phyloP scores from a whole-genome alignment of 2,797 vertebrate genomes.

The Salarias fasciatus region DNA sequence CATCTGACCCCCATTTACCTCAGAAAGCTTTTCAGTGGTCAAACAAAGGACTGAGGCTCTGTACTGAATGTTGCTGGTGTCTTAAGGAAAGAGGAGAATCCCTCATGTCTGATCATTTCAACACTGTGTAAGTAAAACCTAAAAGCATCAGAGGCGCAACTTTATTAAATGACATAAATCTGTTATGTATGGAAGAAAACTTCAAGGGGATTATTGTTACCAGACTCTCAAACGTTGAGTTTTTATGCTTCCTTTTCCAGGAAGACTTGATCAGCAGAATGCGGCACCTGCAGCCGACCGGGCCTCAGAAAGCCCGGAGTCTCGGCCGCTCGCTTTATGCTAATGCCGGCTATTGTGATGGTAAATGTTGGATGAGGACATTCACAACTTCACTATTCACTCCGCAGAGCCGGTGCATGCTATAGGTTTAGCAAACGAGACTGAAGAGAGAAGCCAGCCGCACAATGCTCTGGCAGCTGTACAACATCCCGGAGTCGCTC shows the following conservation, averaged over 20 bases:
- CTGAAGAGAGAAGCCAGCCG: conserved; percentile 27
- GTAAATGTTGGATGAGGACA: conserved; percentile 84
- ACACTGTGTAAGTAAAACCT: conserved; percentile 6
- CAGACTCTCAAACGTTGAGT: background rate
- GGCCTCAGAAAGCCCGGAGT: conserved; percentile 66
- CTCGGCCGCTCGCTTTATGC: conserved; percentile 82
- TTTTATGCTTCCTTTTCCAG: conserved; percentile 34
- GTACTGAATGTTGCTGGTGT: background rate
- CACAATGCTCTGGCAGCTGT: conserved; percentile 70
- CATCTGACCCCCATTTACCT: too few species aligned
- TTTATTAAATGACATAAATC: conserved; percentile 28
- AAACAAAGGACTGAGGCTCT: too few species aligned
- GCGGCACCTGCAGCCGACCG: conserved; percentile 47
- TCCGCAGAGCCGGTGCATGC: conserved; percentile 22
- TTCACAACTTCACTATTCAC: conserved; percentile 82
- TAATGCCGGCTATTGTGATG: conserved; percentile 89
- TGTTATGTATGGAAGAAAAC: background rate
- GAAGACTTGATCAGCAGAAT: conserved; percentile 42
- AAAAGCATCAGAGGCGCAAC: too few species aligned
- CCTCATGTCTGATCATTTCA: background rate
- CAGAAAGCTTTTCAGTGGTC: too few species aligned
- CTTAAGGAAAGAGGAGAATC: background rate
- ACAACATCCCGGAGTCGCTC: conserved; percentile 89
- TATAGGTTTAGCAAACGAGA: conserved; percentile 62
- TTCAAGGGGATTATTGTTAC: background rate